phyloP scores from a whole-genome alignment of 1,140 invertebrate species.

The Onthophagus taurus region DNA sequence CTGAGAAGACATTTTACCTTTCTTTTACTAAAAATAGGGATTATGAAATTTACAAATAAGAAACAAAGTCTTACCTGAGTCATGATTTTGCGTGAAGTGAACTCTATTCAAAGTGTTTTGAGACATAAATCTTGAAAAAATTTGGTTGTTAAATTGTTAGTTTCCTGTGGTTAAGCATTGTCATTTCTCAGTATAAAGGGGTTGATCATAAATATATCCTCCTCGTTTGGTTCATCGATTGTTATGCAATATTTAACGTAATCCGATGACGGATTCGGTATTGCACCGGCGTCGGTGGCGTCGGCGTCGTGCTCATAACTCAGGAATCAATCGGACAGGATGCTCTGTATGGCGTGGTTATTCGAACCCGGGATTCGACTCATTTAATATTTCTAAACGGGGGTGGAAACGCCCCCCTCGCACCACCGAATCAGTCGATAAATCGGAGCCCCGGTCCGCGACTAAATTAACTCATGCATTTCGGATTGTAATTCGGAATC shows the following conservation, averaged over 20 bases:
- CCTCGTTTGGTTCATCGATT: conserved; percentile 11
- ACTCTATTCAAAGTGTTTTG: too few species aligned
- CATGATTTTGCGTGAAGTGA: too few species aligned
- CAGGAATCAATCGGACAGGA: conserved; percentile 12
- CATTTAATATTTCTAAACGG: conserved; percentile 11
- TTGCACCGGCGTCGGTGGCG: conserved; percentile 1
- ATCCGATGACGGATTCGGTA: conserved; percentile 11
- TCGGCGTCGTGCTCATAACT: conserved; percentile 10
- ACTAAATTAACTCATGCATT: conserved; percentile 13
- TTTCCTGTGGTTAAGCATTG: too few species aligned
- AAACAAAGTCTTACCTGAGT: too few species aligned
- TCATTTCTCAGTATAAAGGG: too few species aligned
- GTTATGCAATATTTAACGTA: conserved; percentile 14
- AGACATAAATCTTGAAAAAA: too few species aligned
- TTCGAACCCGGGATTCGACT: too few species aligned
- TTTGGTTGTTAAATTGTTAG: too few species aligned
- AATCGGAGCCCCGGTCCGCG: neutral
- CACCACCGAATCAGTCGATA: neutral
- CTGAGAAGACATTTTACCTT: too few species aligned
- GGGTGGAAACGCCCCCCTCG: neutral
- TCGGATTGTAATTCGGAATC: conserved; percentile 9
- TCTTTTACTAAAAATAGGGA: too few species aligned
- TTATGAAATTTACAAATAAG: too few species aligned
- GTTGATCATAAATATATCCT: too few species aligned
- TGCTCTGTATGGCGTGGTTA: neutral